phyloP scores from a whole-genome alignment of 2,113 vertebrate genomes.

The Oostethus manadensis region DNA sequence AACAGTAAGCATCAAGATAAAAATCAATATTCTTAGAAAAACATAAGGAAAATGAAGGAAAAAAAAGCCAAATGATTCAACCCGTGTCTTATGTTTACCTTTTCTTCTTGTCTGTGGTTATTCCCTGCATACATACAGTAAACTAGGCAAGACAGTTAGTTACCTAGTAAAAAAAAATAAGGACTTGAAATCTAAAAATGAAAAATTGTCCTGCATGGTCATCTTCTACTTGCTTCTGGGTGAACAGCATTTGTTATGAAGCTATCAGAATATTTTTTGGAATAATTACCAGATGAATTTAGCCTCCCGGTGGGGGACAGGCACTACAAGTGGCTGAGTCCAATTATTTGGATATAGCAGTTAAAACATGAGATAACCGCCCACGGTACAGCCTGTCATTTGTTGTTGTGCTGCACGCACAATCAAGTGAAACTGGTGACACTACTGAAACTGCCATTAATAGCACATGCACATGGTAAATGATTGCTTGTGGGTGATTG shows the following conservation, averaged over 20 bases:
- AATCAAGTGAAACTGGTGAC: slow-evolving; percentile 18
- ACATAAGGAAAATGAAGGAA: too few relatives aligned
- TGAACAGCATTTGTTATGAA: slow-evolving; percentile 11
- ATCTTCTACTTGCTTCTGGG: slow-evolving; percentile 7
- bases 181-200: not conserved
- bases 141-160: not conserved
- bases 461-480: not conserved
- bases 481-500: not conserved
- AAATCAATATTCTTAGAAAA: too few relatives aligned
- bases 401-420: slow-evolving; percentile 7
- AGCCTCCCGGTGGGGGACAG: slow-evolving; percentile 2
- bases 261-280: slow-evolving; percentile 4
- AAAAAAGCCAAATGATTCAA: too few relatives aligned
- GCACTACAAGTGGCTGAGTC: slow-evolving; percentile 8
- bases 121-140: not conserved
- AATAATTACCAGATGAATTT: slow-evolving; percentile 7
- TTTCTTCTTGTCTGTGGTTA: slow-evolving; percentile 7
- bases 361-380: slow-evolving; percentile 30
- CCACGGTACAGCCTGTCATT: slow-evolving; percentile 22
- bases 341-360: slow-evolving; percentile 25
- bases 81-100: not conserved
- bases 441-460: slow-evolving; percentile 6
- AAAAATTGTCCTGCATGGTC: not conserved
- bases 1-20: too few relatives aligned
- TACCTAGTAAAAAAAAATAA: not conserved